A percentile compares a stretch with the other conserved stretches of the same genome.
Evolutionary conservation across 2,797 vertebrate genomes (phyloP).

Genomic region (Peromyscus aztecus): DNA sequence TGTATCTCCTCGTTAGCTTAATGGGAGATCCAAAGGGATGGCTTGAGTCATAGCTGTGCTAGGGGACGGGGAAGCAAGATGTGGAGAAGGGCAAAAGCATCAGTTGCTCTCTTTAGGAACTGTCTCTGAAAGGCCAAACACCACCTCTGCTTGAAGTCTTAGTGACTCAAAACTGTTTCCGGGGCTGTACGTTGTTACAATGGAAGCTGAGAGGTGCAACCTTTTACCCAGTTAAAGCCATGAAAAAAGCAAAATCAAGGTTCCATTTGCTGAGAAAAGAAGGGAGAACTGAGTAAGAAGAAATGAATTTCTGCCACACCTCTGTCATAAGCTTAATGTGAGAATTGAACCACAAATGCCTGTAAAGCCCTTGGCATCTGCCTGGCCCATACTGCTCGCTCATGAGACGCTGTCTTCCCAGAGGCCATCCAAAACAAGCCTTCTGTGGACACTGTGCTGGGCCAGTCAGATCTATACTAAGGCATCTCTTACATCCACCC

Average conservation of each 20-base stretch:
- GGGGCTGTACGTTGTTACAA: not conserved
- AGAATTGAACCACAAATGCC: conserved; percentile 3
- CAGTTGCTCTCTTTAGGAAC: not conserved
- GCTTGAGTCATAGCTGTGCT: not conserved
- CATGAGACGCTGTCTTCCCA: not conserved
- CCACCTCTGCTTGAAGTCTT: not conserved
- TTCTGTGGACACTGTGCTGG: not conserved
- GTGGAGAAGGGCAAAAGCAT: not conserved
- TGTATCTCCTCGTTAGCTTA: not conserved
- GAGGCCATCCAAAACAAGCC: not conserved
- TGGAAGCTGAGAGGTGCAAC: not conserved
- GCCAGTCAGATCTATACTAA: conserved; percentile 25
- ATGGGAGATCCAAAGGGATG: not conserved
- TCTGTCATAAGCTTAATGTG: not conserved
- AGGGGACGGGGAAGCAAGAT: not conserved
- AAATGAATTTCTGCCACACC: not conserved
- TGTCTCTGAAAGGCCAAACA: conserved; percentile 4
- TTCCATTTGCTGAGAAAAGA: not conserved
- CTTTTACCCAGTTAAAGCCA: not conserved
- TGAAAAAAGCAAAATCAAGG: not conserved
- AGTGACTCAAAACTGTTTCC: not conserved
- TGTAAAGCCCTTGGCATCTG: not conserved
- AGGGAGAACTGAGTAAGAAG: not conserved
- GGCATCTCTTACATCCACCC: not conserved
- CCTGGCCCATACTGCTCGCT: not conserved